These are phyloP conservation scores for Peromyscus melanophrys DNA, from an alignment of 2,797 vertebrate genomes.

Conservation along the genomic window DNA sequence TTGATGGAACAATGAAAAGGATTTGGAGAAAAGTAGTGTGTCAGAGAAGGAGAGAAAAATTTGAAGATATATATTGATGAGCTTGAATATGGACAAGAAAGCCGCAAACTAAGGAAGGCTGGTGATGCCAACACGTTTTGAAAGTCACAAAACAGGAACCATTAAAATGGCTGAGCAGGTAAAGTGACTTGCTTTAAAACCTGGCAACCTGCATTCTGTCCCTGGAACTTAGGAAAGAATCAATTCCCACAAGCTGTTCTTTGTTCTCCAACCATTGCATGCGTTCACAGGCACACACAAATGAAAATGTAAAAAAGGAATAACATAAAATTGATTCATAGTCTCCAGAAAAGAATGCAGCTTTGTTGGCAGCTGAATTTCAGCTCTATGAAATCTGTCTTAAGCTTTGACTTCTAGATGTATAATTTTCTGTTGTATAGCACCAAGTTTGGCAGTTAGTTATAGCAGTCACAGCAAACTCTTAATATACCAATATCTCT, in stretches of 20 bases:
- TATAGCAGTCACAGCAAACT: not conserved
- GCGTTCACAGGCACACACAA: not conserved
- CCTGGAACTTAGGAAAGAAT: not conserved
- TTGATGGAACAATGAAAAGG: not conserved
- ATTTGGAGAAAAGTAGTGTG: not conserved
- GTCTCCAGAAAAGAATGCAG: not conserved
- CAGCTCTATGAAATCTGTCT: not conserved
- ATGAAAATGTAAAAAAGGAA: not conserved
- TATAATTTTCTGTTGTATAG: constrained; percentile 6
- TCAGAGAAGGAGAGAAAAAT: no score
- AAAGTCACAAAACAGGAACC: not conserved
- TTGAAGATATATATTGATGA: not conserved
- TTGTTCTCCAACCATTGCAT: not conserved
- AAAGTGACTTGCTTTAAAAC: not conserved
- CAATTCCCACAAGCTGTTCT: no score
- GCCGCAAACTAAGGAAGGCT: not conserved
- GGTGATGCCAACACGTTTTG: not conserved
- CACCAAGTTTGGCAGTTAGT: not conserved
- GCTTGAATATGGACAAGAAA: not conserved
- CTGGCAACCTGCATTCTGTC: not conserved
- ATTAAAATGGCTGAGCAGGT: not conserved
- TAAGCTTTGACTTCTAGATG: not conserved
- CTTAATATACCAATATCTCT: not conserved
- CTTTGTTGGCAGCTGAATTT: not conserved
- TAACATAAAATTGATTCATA: not conserved